Conservation (phyloP, 2,113 vertebrate genomes). For the Laticauda laticaudata region DNA sequence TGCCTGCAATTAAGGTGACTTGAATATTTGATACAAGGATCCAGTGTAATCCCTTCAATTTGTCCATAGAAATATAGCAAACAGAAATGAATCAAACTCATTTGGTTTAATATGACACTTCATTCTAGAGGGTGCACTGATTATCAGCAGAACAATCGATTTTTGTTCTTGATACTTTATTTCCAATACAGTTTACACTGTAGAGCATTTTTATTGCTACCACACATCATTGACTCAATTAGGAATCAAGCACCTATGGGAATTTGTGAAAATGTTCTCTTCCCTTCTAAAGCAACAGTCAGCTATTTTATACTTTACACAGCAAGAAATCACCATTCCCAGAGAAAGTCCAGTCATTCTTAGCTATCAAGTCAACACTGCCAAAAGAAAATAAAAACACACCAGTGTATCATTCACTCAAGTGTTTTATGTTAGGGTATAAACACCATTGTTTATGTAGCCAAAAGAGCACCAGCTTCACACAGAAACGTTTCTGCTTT, state of each 20-base stretch:
- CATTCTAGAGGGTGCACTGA: neutral
- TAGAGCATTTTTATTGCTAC: neutral
- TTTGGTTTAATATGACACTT: neutral
- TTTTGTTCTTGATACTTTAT: neutral
- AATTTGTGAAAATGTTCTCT: neutral
- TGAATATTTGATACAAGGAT: neutral
- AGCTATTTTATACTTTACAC: neutral
- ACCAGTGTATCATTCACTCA: neutral
- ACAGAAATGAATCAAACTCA: neutral
- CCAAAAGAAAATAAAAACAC: neutral
- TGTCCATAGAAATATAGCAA: neutral
- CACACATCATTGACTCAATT: neutral
- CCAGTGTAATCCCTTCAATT: neutral
- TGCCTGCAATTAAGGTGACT: neutral
- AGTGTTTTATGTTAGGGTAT: neutral
- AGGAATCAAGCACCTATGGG: neutral
- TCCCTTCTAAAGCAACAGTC: neutral
- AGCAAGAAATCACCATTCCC: neutral
- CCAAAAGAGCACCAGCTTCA: neutral
- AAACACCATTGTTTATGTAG: neutral
- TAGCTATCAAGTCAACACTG: neutral
- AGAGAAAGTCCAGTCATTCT: neutral
- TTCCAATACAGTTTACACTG: neutral
- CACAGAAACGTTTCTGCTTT: neutral
- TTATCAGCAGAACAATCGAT: neutral